phyloP scores from a whole-genome alignment of 2,888 invertebrate species.

The Macaria notata region DNA sequence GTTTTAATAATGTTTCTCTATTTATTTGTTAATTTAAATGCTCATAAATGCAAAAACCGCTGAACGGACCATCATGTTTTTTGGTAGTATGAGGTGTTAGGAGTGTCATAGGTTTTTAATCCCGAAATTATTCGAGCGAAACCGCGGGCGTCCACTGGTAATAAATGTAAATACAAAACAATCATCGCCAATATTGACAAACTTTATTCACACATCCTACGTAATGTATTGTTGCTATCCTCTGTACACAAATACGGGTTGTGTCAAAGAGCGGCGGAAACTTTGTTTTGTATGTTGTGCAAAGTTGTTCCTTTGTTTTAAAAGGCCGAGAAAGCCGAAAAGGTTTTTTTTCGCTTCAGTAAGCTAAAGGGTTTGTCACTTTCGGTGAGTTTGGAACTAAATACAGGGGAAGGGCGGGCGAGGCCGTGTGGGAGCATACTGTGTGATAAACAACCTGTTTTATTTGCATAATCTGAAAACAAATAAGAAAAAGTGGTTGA shows the following conservation, averaged over 20 bases:
- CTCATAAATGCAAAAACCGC: no score
- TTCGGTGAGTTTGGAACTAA: background rate
- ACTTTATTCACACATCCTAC: background rate
- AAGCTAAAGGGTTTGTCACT: constrained; percentile 10
- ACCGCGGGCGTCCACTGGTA: no score
- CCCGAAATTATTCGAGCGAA: no score
- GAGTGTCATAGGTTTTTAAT: no score
- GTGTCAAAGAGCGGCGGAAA: constrained; percentile 7
- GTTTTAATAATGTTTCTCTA: no score
- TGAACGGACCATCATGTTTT: no score
- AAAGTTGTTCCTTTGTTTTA: constrained; percentile 16
- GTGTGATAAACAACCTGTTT: background rate
- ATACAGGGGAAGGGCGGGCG: background rate
- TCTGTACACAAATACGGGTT: constrained; percentile 12
- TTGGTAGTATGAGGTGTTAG: no score
- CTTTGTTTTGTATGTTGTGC: constrained; percentile 18
- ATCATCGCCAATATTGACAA: no score
- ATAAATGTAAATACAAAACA: no score
- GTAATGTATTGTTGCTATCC: constrained; percentile 10
- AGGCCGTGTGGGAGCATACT: background rate
- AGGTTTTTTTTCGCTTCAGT: constrained; percentile 10
- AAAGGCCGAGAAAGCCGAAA: constrained; percentile 16
- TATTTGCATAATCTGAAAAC: background rate
- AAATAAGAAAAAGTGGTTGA: background rate
- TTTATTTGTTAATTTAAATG: no score